Percentiles rank a stretch among this genome's conserved stretches.
Evolutionary conservation across 2,797 vertebrate genomes (phyloP).

Genomic region (Myripristis jacobus): DNA sequence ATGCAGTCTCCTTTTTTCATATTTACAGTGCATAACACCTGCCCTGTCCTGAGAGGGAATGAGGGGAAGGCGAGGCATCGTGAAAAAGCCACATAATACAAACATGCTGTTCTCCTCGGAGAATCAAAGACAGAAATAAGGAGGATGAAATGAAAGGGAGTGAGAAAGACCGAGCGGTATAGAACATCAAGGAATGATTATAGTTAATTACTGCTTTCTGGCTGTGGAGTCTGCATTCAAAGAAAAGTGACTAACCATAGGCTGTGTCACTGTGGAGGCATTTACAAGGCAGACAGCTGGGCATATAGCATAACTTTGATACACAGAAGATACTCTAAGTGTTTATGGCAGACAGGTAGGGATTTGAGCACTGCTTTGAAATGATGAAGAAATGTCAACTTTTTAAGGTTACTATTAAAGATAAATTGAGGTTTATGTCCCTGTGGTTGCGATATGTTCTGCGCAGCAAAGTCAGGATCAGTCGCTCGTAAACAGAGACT

Average conservation of each 20-base stretch:
- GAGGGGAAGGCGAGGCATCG: slow-evolving; percentile 9
- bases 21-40: background rate
- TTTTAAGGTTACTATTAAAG: background rate
- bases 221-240: slow-evolving; percentile 69
- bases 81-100: slow-evolving; percentile 51
- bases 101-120: slow-evolving; percentile 18
- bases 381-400: slow-evolving; percentile 45
- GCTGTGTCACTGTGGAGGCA: slow-evolving; percentile 41
- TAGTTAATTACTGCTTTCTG: slow-evolving; percentile 69
- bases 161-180: slow-evolving; percentile 55
- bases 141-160: slow-evolving; percentile 55
- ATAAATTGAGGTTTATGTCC: slow-evolving; percentile 2
- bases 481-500: too few species aligned
- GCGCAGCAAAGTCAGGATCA: background rate
- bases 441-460: background rate
- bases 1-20: background rate
- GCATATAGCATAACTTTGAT: slow-evolving; percentile 50
- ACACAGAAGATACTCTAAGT: slow-evolving; percentile 17
- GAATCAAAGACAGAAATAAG: slow-evolving; percentile 44
- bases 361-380: slow-evolving; percentile 56
- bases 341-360: slow-evolving; percentile 47
- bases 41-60: slow-evolving; percentile 1
- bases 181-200: slow-evolving; percentile 73
- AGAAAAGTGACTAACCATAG: slow-evolving; percentile 65
- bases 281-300: slow-evolving; percentile 60